Evolutionary conservation across 2,888 invertebrate genomes (phyloP).

Genomic region (Oscheius sp.): DNA sequence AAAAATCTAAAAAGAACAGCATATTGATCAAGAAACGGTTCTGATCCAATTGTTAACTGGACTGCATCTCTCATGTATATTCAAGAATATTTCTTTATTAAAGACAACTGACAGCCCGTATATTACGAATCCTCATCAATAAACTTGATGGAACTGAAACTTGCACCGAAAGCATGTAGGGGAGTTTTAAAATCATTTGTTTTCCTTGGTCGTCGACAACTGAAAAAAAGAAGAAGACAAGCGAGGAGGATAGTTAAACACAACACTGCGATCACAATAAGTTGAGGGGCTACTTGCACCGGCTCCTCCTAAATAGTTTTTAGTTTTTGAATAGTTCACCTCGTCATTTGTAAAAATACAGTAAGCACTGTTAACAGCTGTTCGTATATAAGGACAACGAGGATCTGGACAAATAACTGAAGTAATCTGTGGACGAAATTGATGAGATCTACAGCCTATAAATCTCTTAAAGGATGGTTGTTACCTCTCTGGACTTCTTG

Average conservation of each 20-base stretch:
- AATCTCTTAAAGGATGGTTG: background rate
- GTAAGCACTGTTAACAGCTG: conserved; percentile 47
- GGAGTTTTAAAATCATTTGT: conserved; percentile 40
- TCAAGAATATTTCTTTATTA: conserved; percentile 1
- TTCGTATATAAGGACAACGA: conserved; percentile 54
- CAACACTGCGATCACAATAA: conserved; percentile 39
- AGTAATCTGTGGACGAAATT: conserved; percentile 37
- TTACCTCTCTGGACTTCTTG: conserved; percentile 37
- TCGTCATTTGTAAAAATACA: conserved; percentile 50
- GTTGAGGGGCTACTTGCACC: conserved; percentile 31
- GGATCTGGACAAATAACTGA: conserved; percentile 52
- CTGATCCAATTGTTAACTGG: background rate
- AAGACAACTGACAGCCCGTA: conserved; percentile 13
- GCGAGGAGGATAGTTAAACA: conserved; percentile 40
- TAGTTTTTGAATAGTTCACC: conserved; percentile 22
- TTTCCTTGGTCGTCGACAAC: conserved; percentile 37
- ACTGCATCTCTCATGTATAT: background rate
- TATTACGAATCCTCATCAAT: conserved; percentile 52
- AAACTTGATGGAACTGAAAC: conserved; percentile 56
- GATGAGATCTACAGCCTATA: conserved; percentile 27
- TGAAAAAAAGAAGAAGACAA: conserved; percentile 26
- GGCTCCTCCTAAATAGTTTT: conserved; percentile 21
- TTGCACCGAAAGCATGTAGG: conserved; percentile 52
- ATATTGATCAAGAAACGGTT: too few relatives aligned
- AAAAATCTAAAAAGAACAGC: too few relatives aligned